Base-by-base conservation (phyloP, 2,113 vertebrate genomes). In the Drymodes brunneopygia region DNA sequence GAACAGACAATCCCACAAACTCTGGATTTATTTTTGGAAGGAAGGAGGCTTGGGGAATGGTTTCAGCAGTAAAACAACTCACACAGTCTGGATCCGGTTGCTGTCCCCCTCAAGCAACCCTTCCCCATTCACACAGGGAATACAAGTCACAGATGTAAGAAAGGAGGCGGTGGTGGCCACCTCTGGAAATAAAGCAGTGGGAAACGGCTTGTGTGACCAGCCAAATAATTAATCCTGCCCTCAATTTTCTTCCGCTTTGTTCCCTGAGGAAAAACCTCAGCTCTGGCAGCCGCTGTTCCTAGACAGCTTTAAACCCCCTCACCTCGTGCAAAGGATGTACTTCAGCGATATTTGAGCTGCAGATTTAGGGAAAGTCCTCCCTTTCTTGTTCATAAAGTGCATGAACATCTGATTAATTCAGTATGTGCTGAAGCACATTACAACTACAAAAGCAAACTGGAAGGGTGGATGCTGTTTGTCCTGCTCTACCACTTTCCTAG, bases 401-500 rank as follows among this genome's bases (percentile, higher is more conserved):
- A 78, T 10, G 38, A 86, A 86, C 67, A 71, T 71, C 72, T 53
- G 64, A 93, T 86, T 93, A 92, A 75, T 64, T 62, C 47, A 50
- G 24, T 42, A 57, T 17, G 56, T 88, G 86, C 82, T 81, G 53
- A 86, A 93, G 92, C 48, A 86, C 56, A 86, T 81, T 62, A 58
- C 31, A 88, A 66, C 64, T 81, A 86, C 80, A 77, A 81, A 90
- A 81, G 64, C 38, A 54, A 58, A 61, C 33, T 90, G 75, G 28
- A 92, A 94, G 64, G 67, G 75, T 71, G 48, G 86, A 84, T 83
- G 88, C 13, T 86, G 91, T 51, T 93, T 67, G 40, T 94, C 94
- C 91, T 83, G 94, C 94, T 93, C 91, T 93, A 84, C 94, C 35
- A 71, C 94, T 86, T 93, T 56, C 88, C 71, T 54, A 62, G 35